phyloP scores from a whole-genome alignment of 1,140 invertebrate species.

The Choristoneura fumiferana region DNA sequence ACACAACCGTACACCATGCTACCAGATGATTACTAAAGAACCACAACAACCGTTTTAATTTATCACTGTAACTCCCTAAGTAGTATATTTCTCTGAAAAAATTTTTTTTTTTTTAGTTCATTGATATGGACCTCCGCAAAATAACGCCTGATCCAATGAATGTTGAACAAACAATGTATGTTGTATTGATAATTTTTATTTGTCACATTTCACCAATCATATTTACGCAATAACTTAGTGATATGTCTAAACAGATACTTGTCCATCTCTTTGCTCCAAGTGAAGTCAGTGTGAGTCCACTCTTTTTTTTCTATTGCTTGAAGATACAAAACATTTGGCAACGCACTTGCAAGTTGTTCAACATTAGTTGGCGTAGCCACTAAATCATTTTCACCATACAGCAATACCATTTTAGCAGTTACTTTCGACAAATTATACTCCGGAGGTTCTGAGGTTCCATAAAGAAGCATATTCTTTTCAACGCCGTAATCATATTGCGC shows the following conservation, averaged over 20 bases:
- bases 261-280: background rate
- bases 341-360: background rate
- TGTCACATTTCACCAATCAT: no score
- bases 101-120: no score
- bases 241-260: background rate
- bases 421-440: background rate
- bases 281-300: conserved; percentile 7
- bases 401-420: background rate
- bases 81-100: no score
- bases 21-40: no score
- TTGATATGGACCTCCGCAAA: no score
- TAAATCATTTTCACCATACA: background rate
- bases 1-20: no score
- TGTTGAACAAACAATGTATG: no score
- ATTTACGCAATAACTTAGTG: background rate
- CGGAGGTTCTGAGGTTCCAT: background rate
- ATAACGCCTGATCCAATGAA: no score
- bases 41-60: no score
- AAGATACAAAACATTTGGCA: background rate
- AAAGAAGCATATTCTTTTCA: background rate
- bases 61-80: no score
- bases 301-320: background rate
- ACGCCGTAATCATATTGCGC: background rate
- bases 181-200: no score
- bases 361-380: background rate